Evolutionary conservation across 1,140 invertebrate genomes (phyloP), one percentile per base, ranked within the genome.

Genomic region (Zaprionus vittiger): DNA sequence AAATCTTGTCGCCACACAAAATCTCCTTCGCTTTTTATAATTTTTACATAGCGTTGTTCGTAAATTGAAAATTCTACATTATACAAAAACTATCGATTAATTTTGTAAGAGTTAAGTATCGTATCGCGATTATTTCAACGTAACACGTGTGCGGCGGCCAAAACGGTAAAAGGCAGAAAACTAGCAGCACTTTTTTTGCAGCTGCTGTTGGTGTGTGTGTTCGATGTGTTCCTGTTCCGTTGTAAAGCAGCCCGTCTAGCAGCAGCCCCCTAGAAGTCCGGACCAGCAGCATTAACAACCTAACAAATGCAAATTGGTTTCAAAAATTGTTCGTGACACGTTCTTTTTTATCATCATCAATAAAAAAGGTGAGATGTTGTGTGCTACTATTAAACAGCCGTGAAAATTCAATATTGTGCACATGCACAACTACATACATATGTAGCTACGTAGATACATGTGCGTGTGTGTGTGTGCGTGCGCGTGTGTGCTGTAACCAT

Each of bases 401-500:
- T 87, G 84, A 87, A 86, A 86, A 83, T 87, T 80, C 83, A 83
- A 86, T 86, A 86, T 83, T 72, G 60, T 83, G 80, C 83, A 68
- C 80, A 77, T 54, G 37, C 54, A 84, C 64, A 73, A 54, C 28
- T 31, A 31, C 28, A 83, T 37, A 62, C 79, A 37, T 44, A 56
- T 62, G 47, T 4, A 61, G 15, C 17, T 56, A 28, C 55, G 26
- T 55, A 28, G 59, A n/a, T 55, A 11, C 26, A n/a, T 62, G 41
- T 47, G 41, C 44, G n/a, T 69, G 57, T 9, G 47, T 61, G 37
- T 63, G 24, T 75, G 64, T 67, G 56, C 15, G 73, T 62, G 31
- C 62, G 71, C 69, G 75, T 71, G 71, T 65, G 79, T 86, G 76
- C 26, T 84, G 81, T 83, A 83, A 83, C 73, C 49, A 31, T 22